Percentiles rank a stretch among this genome's conserved stretches.
Evolutionary conservation across 2,888 invertebrate genomes (phyloP).

Genomic region (Entomobrya proxima): DNA sequence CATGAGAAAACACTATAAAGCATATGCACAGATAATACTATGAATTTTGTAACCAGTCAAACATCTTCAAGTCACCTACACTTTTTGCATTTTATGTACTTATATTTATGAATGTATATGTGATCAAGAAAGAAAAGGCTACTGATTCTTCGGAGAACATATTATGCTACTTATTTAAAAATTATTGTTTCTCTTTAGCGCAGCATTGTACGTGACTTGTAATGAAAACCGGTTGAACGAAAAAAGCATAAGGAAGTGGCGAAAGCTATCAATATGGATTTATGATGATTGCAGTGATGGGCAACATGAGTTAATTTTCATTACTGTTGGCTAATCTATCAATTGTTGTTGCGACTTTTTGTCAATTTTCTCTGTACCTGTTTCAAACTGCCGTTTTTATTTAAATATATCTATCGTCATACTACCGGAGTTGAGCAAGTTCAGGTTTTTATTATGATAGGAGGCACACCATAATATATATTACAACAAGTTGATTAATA

Average conservation of each 20-base stretch:
- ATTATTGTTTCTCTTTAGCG: slow-evolving; percentile 8
- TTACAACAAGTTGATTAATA: too few relatives aligned
- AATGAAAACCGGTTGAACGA: slow-evolving; percentile 39
- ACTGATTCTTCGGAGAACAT: background rate
- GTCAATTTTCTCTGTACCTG: background rate
- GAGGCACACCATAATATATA: too few relatives aligned
- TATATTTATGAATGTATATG: too few relatives aligned
- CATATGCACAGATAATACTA: background rate
- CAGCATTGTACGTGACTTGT: background rate
- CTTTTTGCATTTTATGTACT: background rate
- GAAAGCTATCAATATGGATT: slow-evolving; percentile 40
- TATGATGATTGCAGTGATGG: slow-evolving; percentile 9
- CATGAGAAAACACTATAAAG: background rate
- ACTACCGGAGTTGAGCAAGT: background rate
- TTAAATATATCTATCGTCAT: background rate
- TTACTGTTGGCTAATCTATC: background rate
- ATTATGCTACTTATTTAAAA: slow-evolving; percentile 1
- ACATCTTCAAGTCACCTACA: slow-evolving; percentile 15
- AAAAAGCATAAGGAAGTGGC: slow-evolving; percentile 26
- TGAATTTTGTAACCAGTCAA: slow-evolving; percentile 16
- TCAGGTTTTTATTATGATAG: too few relatives aligned
- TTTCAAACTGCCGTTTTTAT: background rate
- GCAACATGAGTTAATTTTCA: background rate
- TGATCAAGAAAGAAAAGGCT: background rate
- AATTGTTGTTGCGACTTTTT: background rate